These are phyloP conservation scores for Dynastes tityus DNA, from an alignment of 2,888 invertebrate genomes.

Conservation along the genomic window DNA sequence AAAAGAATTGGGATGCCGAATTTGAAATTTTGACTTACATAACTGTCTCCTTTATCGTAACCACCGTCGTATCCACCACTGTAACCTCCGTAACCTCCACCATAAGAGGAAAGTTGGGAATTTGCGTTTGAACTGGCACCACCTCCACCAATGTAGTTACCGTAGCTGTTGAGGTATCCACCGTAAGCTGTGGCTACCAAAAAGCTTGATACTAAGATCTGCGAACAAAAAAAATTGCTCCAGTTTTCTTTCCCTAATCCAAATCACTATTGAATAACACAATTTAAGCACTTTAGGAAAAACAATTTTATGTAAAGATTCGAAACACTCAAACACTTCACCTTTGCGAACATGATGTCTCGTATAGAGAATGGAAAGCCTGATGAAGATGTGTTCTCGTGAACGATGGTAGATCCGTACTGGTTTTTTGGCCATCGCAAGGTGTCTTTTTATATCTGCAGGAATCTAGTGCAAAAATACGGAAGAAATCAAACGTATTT, in stretches of 20 bases:
- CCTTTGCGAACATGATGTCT: constrained; percentile 36
- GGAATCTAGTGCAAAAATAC: constrained; percentile 1
- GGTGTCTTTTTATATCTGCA: constrained; percentile 20
- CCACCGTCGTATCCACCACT: constrained; percentile 21
- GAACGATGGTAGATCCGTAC: not conserved
- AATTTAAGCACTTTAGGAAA: not conserved
- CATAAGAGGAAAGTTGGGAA: constrained; percentile 30
- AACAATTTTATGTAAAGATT: not conserved
- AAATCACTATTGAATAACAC: not conserved
- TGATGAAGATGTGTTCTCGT: not conserved
- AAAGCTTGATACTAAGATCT: constrained; percentile 32
- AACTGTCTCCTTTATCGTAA: constrained; percentile 36
- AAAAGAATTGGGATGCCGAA: not conserved
- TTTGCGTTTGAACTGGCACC: constrained; percentile 37
- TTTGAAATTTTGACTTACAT: not conserved
- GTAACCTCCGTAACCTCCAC: constrained; percentile 19
- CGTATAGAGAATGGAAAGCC: not conserved
- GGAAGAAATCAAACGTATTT: constrained; percentile 31
- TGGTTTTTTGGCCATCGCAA: constrained; percentile 14
- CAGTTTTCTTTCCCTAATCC: not conserved
- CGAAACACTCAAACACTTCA: constrained; percentile 7
- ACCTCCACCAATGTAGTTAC: constrained; percentile 32
- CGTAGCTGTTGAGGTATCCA: constrained; percentile 42
- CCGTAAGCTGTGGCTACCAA: constrained; percentile 36
- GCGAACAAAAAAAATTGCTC: not conserved